Conservation (phyloP, 1,140 invertebrate species). For the Dendroctonus valens region DNA sequence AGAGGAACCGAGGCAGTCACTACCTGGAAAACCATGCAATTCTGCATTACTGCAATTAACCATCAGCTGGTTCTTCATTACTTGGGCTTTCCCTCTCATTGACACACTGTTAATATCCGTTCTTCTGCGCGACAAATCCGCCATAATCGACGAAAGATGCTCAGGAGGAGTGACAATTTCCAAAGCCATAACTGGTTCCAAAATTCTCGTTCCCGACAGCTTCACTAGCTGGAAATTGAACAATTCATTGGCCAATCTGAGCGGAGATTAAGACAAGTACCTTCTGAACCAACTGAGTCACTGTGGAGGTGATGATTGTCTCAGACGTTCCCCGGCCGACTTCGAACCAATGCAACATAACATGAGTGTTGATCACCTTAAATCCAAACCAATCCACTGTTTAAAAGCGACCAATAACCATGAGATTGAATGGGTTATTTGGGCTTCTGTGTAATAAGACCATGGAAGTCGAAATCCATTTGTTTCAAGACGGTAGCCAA, state of each 20-base stretch:
- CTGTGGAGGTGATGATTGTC: constrained; percentile 73
- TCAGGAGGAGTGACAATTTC: constrained; percentile 74
- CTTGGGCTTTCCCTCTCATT: constrained; percentile 61
- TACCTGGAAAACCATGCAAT: too few species aligned
- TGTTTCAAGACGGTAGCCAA: too few species aligned
- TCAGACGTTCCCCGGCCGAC: constrained; percentile 70
- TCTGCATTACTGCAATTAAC: too few species aligned
- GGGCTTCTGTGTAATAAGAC: too few species aligned
- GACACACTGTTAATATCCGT: constrained; percentile 62
- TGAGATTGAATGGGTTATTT: too few species aligned
- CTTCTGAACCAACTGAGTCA: constrained; percentile 75
- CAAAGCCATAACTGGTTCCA: constrained; percentile 88
- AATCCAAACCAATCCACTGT: not conserved
- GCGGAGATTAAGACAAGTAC: constrained; percentile 49
- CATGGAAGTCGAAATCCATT: too few species aligned
- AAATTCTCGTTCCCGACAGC: constrained; percentile 59
- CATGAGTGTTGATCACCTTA: constrained; percentile 70
- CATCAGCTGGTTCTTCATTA: too few species aligned
- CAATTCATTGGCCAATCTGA: constrained; percentile 12
- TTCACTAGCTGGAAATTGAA: constrained; percentile 59
- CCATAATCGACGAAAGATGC: constrained; percentile 63
- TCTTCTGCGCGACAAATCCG: constrained; percentile 73
- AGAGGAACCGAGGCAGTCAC: constrained; percentile 76
- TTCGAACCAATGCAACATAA: constrained; percentile 76
- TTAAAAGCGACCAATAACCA: not conserved